Conservation (phyloP, 2,113 vertebrate genomes). For the Albula goreensis region DNA sequence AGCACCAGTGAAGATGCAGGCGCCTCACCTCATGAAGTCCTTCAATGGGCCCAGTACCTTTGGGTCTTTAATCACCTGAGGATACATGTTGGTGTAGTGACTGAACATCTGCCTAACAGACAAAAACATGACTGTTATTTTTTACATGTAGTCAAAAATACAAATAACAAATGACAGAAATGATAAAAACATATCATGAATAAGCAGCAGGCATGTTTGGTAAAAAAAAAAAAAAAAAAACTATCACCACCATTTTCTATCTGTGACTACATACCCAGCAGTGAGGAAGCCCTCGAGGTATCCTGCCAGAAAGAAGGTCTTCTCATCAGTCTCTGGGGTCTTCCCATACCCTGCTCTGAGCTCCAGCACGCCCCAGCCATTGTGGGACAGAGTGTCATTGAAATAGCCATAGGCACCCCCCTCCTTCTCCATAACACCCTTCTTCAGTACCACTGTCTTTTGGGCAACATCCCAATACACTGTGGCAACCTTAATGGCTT, state of each 20-base stretch:
- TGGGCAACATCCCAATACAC: constrained; percentile 74
- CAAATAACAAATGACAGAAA: no score
- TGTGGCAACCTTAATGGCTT: constrained; percentile 66
- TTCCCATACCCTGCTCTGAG: constrained; percentile 79
- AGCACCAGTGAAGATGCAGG: no score
- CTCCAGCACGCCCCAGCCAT: constrained; percentile 84
- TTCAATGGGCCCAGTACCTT: constrained; percentile 67
- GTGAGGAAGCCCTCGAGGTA: constrained; percentile 87
- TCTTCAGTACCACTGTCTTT: constrained; percentile 71
- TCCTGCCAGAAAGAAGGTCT: constrained; percentile 79
- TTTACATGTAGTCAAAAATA: no score
- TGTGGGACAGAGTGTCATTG: constrained; percentile 76
- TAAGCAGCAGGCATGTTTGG: background rate
- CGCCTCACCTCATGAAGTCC: constrained; percentile 72
- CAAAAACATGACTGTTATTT: background rate
- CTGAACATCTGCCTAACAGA: constrained; percentile 74
- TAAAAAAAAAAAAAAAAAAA: background rate
- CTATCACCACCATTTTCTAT: background rate
- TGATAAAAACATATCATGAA: no score
- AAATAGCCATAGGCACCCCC: constrained; percentile 85
- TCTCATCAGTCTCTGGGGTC: constrained; percentile 64
- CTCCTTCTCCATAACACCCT: constrained; percentile 66
- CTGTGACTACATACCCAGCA: constrained; percentile 73
- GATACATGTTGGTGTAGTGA: constrained; percentile 84
- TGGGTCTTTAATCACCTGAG: constrained; percentile 77